Evolutionary conservation across 2,797 vertebrate genomes (phyloP).

Genomic region (Pseudomugil gertrudae): DNA sequence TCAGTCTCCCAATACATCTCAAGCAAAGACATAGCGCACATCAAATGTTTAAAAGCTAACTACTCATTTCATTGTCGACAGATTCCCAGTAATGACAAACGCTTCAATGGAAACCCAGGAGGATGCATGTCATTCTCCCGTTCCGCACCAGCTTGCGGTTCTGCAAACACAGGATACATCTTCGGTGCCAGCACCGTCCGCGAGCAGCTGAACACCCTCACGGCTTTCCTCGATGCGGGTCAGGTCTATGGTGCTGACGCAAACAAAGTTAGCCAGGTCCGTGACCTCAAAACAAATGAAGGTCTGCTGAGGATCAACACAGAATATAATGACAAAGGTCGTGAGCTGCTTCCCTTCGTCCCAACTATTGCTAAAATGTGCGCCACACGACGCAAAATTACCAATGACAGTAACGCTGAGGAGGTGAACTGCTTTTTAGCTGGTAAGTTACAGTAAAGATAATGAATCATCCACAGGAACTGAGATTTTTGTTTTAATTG

Average conservation of each 20-base stretch:
- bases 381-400: slow-evolving; percentile 73
- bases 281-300: slow-evolving; percentile 72
- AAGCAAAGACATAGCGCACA: background rate
- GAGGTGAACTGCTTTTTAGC: slow-evolving; percentile 87
- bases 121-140: slow-evolving; percentile 86
- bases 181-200: slow-evolving; percentile 63
- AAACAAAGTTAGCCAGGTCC: slow-evolving; percentile 68
- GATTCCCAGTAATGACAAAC: slow-evolving; percentile 79
- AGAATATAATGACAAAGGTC: slow-evolving; percentile 71
- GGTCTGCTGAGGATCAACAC: slow-evolving; percentile 86
- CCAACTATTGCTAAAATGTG: too few relatives aligned
- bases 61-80: slow-evolving; percentile 47
- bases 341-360: slow-evolving; percentile 85
- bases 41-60: background rate
- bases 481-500: too few relatives aligned
- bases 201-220: slow-evolving; percentile 88
- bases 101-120: slow-evolving; percentile 42
- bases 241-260: slow-evolving; percentile 84
- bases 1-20: slow-evolving; percentile 44
- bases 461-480: too few relatives aligned
- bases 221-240: slow-evolving; percentile 84
- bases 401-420: slow-evolving; percentile 10
- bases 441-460: slow-evolving; percentile 79
- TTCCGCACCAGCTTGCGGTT: slow-evolving; percentile 82
- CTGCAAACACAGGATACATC: slow-evolving; percentile 40